Percentiles rank a stretch among this genome's conserved stretches.
These are phyloP conservation scores for Muraenolepis orangiensis DNA, from an alignment of 2,797 vertebrate species.

Conservation along the genomic window DNA sequence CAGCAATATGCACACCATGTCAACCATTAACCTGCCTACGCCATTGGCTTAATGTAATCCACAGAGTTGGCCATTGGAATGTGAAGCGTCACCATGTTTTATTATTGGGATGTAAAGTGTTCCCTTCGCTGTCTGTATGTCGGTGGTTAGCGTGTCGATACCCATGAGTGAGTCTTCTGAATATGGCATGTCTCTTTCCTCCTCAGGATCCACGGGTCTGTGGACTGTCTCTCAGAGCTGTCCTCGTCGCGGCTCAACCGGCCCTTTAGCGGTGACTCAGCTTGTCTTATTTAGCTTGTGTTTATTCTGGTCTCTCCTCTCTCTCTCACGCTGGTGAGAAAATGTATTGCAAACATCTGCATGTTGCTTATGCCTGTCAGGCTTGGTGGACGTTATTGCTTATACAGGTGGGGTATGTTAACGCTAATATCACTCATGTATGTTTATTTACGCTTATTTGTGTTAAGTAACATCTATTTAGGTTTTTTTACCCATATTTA, in stretches of 20 bases:
- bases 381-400: neutral
- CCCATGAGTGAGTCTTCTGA: neutral
- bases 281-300: neutral
- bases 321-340: neutral
- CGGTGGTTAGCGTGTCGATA: neutral
- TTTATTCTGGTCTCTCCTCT: neutral
- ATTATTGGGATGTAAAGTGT: neutral
- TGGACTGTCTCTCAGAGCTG: slow-evolving; percentile 89
- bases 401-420: neutral
- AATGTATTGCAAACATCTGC: neutral
- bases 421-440: too few species aligned
- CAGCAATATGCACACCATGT: too few species aligned
- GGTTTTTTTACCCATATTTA: neutral
- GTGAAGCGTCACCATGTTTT: neutral
- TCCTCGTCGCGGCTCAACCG: slow-evolving; percentile 79
- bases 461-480: neutral
- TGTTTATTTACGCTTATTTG: neutral
- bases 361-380: neutral
- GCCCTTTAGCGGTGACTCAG: slow-evolving; percentile 81
- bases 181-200: neutral
- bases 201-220: slow-evolving; percentile 80
- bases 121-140: neutral
- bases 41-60: neutral
- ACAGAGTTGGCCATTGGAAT: too few species aligned
- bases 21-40: neutral